phyloP scores from a whole-genome alignment of 2,113 vertebrate genomes.

The Ceratotherium simum region DNA sequence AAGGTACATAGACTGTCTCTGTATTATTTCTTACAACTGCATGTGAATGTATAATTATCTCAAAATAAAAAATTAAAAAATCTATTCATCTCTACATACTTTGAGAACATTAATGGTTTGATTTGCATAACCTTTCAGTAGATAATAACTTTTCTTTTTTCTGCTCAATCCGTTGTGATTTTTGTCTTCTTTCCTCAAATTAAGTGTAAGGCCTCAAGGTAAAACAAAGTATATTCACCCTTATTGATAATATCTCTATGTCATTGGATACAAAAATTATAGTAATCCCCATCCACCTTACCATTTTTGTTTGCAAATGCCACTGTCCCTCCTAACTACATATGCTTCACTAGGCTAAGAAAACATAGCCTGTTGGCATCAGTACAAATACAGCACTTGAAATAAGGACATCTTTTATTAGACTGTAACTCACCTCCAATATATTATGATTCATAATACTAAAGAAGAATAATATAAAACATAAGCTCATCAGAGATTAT shows the following conservation, averaged over 20 bases:
- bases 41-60: background rate
- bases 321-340: background rate
- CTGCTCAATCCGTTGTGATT: conserved; percentile 7
- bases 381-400: background rate
- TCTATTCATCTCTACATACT: background rate
- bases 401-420: background rate
- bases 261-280: conserved; percentile 8
- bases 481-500: conserved; percentile 5
- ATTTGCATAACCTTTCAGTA: background rate
- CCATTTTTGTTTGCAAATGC: background rate
- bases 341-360: conserved; percentile 10
- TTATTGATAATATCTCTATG: conserved; percentile 1
- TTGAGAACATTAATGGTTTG: background rate
- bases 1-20: background rate
- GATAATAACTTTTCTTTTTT: conserved; percentile 5
- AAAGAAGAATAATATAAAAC: conserved; percentile 38
- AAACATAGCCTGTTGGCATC: background rate
- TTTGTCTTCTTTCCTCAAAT: conserved; percentile 23
- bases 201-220: background rate
- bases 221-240: background rate
- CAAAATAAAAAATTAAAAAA: conserved; percentile 2
- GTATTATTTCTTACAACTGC: background rate
- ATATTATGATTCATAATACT: conserved; percentile 9
- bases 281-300: background rate
- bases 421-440: background rate